phyloP scores from a whole-genome alignment of 2,113 vertebrate genomes.

The Gymnarchus niloticus region DNA sequence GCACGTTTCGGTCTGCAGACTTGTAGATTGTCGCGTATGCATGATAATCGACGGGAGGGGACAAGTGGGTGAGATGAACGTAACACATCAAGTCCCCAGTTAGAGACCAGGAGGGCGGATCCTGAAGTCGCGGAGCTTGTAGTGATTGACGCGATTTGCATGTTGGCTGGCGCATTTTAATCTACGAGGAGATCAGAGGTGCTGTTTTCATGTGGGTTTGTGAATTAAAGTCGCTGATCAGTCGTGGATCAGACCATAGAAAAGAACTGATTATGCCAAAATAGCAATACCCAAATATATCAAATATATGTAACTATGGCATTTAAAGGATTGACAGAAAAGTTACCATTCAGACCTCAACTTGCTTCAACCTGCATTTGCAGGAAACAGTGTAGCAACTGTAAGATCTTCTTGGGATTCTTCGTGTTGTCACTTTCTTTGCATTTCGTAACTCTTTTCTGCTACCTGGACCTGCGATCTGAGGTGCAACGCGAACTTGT shows the following conservation, averaged over 20 bases:
- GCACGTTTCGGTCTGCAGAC: background rate
- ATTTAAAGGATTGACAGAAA: slow-evolving; percentile 55
- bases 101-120: slow-evolving; percentile 46
- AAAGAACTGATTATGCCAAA: slow-evolving; percentile 56
- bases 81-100: slow-evolving; percentile 47
- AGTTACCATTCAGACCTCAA: slow-evolving; percentile 48
- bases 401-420: slow-evolving; percentile 75
- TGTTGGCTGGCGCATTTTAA: slow-evolving; percentile 46
- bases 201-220: slow-evolving; percentile 33
- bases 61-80: background rate
- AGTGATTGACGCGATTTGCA: slow-evolving; percentile 48
- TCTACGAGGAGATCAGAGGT: slow-evolving; percentile 15
- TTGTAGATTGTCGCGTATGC: background rate
- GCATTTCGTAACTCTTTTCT: slow-evolving; percentile 80
- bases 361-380: slow-evolving; percentile 53
- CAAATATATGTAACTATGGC: slow-evolving; percentile 56
- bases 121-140: slow-evolving; percentile 47
- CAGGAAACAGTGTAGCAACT: slow-evolving; percentile 64
- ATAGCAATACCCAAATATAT: slow-evolving; percentile 47
- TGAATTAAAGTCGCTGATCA: slow-evolving; percentile 44
- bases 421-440: slow-evolving; percentile 80
- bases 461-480: slow-evolving; percentile 79
- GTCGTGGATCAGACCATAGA: slow-evolving; percentile 44
- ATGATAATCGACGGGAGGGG: slow-evolving; percentile 6
- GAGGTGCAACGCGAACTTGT: slow-evolving; percentile 74